These are phyloP conservation scores for Gymnarchus niloticus DNA, from an alignment of 2,113 vertebrate species.

Conservation along the genomic window DNA sequence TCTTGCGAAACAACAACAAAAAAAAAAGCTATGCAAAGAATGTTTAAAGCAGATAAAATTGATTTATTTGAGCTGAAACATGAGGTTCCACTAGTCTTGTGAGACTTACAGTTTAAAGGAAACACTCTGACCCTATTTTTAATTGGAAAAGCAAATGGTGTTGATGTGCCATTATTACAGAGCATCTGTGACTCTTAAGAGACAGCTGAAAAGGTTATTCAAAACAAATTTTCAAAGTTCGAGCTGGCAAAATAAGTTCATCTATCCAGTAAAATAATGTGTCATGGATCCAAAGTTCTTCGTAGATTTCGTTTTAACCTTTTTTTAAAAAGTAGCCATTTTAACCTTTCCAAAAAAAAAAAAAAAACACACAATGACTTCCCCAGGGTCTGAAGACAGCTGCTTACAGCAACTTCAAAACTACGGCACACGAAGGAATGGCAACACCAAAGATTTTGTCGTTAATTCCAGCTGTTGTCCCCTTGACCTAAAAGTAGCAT, in stretches of 20 bases:
- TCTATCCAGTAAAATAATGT: constrained; percentile 16
- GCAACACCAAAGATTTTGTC: constrained; percentile 15
- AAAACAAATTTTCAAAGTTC: constrained; percentile 7
- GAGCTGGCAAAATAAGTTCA: constrained; percentile 3
- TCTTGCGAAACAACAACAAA: not conserved
- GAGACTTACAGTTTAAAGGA: not conserved
- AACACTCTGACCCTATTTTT: not conserved
- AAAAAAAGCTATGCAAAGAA: not conserved
- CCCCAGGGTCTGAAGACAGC: constrained; percentile 10
- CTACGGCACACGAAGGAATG: constrained; percentile 14
- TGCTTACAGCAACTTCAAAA: constrained; percentile 15
- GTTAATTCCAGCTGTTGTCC: constrained; percentile 24
- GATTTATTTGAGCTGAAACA: not conserved
- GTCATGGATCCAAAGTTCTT: not conserved
- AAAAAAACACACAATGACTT: not conserved
- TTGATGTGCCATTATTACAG: not conserved
- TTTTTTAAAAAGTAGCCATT: not conserved
- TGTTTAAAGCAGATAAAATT: not conserved
- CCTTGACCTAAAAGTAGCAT: constrained; percentile 24
- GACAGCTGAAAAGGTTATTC: constrained; percentile 8
- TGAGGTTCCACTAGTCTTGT: not conserved
- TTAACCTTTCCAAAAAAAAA: constrained; percentile 8
- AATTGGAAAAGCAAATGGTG: constrained; percentile 10
- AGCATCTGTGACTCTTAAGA: constrained; percentile 5
- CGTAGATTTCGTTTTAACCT: not conserved